Conservation (phyloP, 2,113 vertebrate species). For the Helogale parvula region DNA sequence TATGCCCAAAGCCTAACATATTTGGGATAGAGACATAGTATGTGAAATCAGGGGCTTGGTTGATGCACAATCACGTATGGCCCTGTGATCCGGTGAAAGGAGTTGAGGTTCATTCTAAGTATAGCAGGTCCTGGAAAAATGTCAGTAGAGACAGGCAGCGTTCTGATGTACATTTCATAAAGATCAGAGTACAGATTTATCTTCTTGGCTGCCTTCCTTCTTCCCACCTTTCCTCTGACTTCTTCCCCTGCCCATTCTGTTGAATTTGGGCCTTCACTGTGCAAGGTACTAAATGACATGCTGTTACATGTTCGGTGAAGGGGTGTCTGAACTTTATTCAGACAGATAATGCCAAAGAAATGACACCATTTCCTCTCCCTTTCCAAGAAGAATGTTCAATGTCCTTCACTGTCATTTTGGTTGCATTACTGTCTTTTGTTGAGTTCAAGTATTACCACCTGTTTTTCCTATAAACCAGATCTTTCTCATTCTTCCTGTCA, state of each 20-base stretch:
- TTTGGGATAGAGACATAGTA: accelerated
- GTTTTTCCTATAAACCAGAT: background rate
- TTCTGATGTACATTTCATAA: background rate
- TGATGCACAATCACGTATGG: accelerated
- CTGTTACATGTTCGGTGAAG: background rate
- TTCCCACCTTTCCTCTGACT: background rate
- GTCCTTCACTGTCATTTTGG: background rate
- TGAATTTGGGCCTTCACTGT: background rate
- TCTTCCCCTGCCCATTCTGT: too few species aligned
- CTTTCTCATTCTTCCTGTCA: background rate
- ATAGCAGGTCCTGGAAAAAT: background rate
- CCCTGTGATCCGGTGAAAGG: background rate
- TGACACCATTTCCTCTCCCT: background rate
- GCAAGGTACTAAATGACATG: background rate
- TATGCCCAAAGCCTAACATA: background rate
- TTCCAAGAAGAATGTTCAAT: background rate
- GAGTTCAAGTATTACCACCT: background rate
- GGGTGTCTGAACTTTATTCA: background rate
- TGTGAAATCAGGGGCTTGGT: background rate
- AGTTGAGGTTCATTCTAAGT: background rate
- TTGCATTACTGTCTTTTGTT: background rate
- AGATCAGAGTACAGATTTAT: background rate
- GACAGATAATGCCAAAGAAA: background rate
- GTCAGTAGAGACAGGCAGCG: accelerated
- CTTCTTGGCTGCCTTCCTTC: background rate